Conservation (phyloP, 1,140 invertebrate species). For the Dreissena rostriformis region DNA sequence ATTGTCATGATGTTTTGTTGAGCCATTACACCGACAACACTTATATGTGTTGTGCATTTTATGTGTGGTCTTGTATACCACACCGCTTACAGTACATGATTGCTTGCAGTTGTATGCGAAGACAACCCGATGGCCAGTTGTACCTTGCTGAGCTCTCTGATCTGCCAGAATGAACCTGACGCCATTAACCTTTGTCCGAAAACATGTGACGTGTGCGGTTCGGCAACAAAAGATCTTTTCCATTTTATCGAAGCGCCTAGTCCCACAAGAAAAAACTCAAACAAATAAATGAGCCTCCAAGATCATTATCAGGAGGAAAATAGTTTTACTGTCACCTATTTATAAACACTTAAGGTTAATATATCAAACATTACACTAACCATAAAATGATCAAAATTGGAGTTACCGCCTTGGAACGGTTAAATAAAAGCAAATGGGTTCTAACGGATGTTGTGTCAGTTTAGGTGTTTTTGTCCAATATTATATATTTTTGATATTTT, state of each 20-base stretch:
- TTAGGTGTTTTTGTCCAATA: too few species aligned
- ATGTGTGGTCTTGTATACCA: too few species aligned
- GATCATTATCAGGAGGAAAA: neutral
- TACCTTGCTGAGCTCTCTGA: neutral
- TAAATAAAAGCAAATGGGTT: neutral
- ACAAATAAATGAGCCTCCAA: too few species aligned
- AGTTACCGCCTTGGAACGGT: neutral
- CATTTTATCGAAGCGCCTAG: neutral
- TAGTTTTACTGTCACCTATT: neutral
- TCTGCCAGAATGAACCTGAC: constrained; percentile 2
- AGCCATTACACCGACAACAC: too few species aligned
- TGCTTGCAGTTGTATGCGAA: constrained; percentile 6
- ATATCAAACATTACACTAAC: too few species aligned
- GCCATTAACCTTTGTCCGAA: constrained; percentile 16
- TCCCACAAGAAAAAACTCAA: neutral
- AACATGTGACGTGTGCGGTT: constrained; percentile 13
- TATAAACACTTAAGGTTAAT: neutral
- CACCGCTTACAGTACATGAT: neutral
- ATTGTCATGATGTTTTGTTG: too few species aligned
- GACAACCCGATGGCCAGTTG: constrained; percentile 27
- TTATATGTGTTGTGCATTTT: too few species aligned
- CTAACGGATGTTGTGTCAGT: neutral
- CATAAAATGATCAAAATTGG: too few species aligned
- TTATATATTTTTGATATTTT: too few species aligned
- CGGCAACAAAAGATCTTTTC: neutral